Evolutionary conservation across 1,140 invertebrate genomes (phyloP).

Genomic region (Drosophila rhopaloa): DNA sequence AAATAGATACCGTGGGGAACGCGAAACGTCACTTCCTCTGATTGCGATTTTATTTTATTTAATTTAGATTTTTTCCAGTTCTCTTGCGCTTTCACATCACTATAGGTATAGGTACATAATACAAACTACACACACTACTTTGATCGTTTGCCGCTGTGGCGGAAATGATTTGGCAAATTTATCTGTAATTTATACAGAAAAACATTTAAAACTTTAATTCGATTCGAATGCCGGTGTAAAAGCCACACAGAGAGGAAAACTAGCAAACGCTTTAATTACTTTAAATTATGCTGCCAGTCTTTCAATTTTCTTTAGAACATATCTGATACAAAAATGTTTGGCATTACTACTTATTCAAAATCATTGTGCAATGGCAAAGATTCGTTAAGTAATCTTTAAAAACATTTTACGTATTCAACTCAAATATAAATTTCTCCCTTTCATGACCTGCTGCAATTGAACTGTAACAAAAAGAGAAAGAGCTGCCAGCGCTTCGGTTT

Average conservation of each 20-base stretch:
- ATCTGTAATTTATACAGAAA: constrained; percentile 21
- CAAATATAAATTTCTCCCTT: too few relatives aligned
- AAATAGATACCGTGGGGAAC: constrained; percentile 3
- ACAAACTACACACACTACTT: constrained; percentile 13
- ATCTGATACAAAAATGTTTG: too few relatives aligned
- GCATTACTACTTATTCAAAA: too few relatives aligned
- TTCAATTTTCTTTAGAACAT: too few relatives aligned
- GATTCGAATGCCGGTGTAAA: constrained; percentile 19
- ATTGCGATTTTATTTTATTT: constrained; percentile 43
- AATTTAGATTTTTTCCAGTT: constrained; percentile 28
- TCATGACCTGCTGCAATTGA: too few relatives aligned
- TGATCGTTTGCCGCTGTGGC: constrained; percentile 39
- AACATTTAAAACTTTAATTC: constrained; percentile 35
- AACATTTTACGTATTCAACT: too few relatives aligned
- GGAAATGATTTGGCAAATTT: constrained; percentile 49
- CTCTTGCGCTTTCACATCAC: background rate
- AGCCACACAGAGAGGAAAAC: background rate
- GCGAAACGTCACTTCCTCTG: constrained; percentile 41
- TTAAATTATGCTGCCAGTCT: background rate
- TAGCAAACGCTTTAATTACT: background rate
- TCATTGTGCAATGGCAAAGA: too few relatives aligned
- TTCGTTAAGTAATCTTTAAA: too few relatives aligned
- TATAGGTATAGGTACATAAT: background rate
- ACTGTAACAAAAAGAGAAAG: too few relatives aligned
- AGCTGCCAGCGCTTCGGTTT: background rate